phyloP scores from a whole-genome alignment of 2,113 vertebrate species.

The Carassius auratus region DNA sequence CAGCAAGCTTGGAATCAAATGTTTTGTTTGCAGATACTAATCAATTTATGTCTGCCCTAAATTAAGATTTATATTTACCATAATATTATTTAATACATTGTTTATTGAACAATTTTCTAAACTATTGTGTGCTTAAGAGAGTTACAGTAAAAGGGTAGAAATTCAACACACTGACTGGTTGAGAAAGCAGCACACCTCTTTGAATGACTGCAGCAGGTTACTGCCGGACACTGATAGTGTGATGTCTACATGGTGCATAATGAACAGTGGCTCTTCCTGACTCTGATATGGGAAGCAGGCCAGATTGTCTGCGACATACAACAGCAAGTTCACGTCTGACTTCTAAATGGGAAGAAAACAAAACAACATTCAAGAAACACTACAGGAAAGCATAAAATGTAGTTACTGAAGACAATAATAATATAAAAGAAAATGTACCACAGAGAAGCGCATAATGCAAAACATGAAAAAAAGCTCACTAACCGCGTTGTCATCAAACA shows the following conservation, averaged over 20 bases:
- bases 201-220: conserved; percentile 97
- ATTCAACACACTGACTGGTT: neutral
- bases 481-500: conserved; percentile 96
- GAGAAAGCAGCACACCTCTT: conserved; percentile 79
- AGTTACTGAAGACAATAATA: neutral
- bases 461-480: conserved; percentile 63
- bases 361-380: neutral
- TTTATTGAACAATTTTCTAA: too few species aligned
- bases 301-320: conserved; percentile 98
- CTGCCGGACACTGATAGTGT: conserved; percentile 97
- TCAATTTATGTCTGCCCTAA: too few species aligned
- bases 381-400: neutral
- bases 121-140: too few species aligned
- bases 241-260: conserved; percentile 99
- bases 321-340: conserved; percentile 96
- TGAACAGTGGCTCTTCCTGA: conserved; percentile 98
- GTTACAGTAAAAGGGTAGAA: neutral
- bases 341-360: conserved; percentile 77
- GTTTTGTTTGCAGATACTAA: too few species aligned
- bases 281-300: conserved; percentile 96
- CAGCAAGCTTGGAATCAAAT: too few species aligned
- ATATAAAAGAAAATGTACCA: neutral
- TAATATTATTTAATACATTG: too few species aligned
- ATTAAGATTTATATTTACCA: too few species aligned
- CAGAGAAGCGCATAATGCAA: neutral